Evolutionary conservation across 2,888 invertebrate species (phyloP).

Genomic region (Chironomus tentans): DNA sequence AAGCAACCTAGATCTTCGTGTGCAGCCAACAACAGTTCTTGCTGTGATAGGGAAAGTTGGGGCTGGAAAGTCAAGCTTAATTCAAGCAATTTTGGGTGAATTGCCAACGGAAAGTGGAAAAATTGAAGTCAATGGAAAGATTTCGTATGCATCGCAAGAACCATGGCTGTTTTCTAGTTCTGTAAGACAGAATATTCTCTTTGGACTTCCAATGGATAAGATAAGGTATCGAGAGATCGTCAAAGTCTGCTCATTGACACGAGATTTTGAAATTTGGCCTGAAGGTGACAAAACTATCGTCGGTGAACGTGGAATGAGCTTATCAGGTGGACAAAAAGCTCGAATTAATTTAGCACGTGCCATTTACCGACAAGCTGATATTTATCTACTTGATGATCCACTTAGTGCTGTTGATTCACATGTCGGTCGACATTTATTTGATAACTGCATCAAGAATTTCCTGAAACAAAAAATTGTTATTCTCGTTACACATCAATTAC

Average conservation of each 20-base stretch:
- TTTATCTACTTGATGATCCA: constrained; percentile 85
- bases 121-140: constrained; percentile 49
- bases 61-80: constrained; percentile 51
- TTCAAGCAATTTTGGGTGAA: constrained; percentile 48
- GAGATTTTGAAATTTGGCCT: constrained; percentile 50
- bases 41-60: constrained; percentile 67
- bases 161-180: constrained; percentile 73
- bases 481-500: constrained; percentile 76
- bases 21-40: constrained; percentile 52
- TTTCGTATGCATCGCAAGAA: constrained; percentile 72
- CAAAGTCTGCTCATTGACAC: constrained; percentile 43
- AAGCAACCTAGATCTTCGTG: constrained; percentile 54
- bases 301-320: constrained; percentile 74
- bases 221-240: constrained; percentile 49
- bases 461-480: constrained; percentile 62
- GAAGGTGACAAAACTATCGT: constrained; percentile 53
- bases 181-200: constrained; percentile 53
- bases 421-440: constrained; percentile 81
- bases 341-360: constrained; percentile 81
- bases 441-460: constrained; percentile 45
- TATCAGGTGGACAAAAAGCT: constrained; percentile 82
- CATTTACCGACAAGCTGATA: constrained; percentile 75
- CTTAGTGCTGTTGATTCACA: constrained; percentile 88
- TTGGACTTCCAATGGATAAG: constrained; percentile 50
- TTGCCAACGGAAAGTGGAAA: constrained; percentile 45